phyloP scores from a whole-genome alignment of 2,888 invertebrate genomes.

The Limnephilus marmoratus region DNA sequence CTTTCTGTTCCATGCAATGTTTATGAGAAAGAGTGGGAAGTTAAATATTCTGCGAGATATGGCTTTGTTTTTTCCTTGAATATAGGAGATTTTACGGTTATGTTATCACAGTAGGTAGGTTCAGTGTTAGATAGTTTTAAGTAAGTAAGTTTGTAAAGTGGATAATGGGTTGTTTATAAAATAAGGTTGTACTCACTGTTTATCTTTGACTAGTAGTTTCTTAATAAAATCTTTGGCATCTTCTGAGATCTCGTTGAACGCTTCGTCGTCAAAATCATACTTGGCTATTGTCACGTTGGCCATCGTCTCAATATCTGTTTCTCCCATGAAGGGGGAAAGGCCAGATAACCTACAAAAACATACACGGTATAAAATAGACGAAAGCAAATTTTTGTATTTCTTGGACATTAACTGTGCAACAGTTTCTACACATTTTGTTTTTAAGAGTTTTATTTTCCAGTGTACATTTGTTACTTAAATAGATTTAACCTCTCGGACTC shows the following conservation, averaged over 20 bases:
- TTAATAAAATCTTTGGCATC: slow-evolving; percentile 97
- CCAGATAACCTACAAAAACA: slow-evolving; percentile 88
- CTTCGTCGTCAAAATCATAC: slow-evolving; percentile 98
- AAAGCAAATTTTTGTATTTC: no score
- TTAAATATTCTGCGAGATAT: background rate
- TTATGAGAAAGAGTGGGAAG: background rate
- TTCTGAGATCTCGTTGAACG: slow-evolving; percentile 95
- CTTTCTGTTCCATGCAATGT: no score
- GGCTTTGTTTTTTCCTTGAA: background rate
- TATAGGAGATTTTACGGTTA: background rate
- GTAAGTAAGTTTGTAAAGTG: background rate
- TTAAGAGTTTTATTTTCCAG: no score
- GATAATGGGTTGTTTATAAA: background rate
- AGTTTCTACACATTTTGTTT: no score
- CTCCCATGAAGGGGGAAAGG: slow-evolving; percentile 98
- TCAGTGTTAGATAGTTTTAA: background rate
- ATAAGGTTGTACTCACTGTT: slow-evolving; percentile 84
- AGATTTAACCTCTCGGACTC: no score
- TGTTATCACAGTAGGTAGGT: background rate
- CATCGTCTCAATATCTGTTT: slow-evolving; percentile 98
- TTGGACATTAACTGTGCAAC: no score
- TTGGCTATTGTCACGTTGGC: slow-evolving; percentile 98
- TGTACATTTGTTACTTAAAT: no score
- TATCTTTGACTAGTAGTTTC: slow-evolving; percentile 93
- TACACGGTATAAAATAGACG: background rate